A percentile compares a stretch with the other conserved stretches of the same genome.
Evolutionary conservation across 2,113 vertebrate species (phyloP).

Genomic region (Bungarus multicinctus): DNA sequence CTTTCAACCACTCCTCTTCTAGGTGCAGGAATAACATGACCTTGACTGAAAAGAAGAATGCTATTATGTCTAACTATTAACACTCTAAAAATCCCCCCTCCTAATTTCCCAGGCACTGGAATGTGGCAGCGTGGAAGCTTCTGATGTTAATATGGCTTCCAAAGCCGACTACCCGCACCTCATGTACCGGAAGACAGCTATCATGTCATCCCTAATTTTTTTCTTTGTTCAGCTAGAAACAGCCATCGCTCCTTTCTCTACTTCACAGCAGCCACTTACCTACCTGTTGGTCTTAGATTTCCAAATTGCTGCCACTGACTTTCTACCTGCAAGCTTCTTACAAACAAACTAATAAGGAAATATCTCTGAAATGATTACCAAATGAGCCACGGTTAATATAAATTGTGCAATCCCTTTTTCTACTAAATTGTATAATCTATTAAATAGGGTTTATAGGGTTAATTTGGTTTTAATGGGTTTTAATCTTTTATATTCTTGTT

Average conservation of each 20-base stretch:
- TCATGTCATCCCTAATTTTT: not conserved
- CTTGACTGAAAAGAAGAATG: too few species aligned
- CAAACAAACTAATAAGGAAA: not conserved
- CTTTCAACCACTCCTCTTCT: too few species aligned
- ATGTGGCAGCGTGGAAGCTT: too few species aligned
- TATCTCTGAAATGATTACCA: not conserved
- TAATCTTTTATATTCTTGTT: too few species aligned
- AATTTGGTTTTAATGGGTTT: too few species aligned
- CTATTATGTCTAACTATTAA: too few species aligned
- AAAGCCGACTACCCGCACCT: not conserved
- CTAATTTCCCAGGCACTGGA: too few species aligned
- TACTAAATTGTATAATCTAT: not conserved
- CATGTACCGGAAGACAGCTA: not conserved
- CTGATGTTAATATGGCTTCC: too few species aligned
- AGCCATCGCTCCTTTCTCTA: not conserved
- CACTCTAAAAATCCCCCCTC: too few species aligned
- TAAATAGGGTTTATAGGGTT: too few species aligned
- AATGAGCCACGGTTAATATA: not conserved
- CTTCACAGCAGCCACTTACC: not conserved
- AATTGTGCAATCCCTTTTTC: not conserved
- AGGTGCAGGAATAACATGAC: too few species aligned
- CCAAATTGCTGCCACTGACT: not conserved
- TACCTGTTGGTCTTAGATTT: not conserved
- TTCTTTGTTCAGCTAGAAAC: not conserved
- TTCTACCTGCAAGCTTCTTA: not conserved